Evolutionary conservation across 2,113 vertebrate genomes (phyloP), one percentile per base, ranked within the genome.

Genomic region (Zapus hudsonius): DNA sequence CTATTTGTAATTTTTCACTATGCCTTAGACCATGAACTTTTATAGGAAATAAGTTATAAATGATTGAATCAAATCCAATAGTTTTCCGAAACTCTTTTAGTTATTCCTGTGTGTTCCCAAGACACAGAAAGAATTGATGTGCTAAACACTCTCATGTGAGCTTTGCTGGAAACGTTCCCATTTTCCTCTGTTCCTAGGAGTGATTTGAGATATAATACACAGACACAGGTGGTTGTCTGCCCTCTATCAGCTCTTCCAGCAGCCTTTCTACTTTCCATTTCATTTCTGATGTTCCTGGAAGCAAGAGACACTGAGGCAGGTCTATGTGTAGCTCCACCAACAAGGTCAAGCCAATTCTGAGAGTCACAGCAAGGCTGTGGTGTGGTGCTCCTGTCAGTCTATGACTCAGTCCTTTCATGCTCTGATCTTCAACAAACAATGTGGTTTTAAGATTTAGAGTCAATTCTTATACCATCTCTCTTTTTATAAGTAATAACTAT

Each of bases 121-220:
- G 38, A n/a, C 90, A 66, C 3, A 55, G n/a, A 8, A 92, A 85
- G 33, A 95, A 44, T 10, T 81, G 31, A 69, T 89, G 38, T 38
- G n/a, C 55, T 92, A 84, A 95, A 38, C 73, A 55, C 36, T 81
- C 20, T 82, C 31, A 27, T 64, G 86, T 93, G 23, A 74, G 84
- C 63, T 69, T 36, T 47, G 66, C n/a, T 80, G 20, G 19, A 33
- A 85, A 87, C 27, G 91, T 91, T 96, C 44, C 55, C 38, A 87
- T 66, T 10, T 89, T 11, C 61, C 11, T 87, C n/a, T 89, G 85
- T 36, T 52, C 40, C 4, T 42, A 81, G 78, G 64, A 92, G 79
- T 11, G 3, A 84, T 59, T 78, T 82, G 40, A 84, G 63, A 84
- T 90, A 55, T 9, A 80, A 29, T 52, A 12, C 5, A 25, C 36